phyloP scores from a whole-genome alignment of 2,888 invertebrate species.

The Heliconius erato region DNA sequence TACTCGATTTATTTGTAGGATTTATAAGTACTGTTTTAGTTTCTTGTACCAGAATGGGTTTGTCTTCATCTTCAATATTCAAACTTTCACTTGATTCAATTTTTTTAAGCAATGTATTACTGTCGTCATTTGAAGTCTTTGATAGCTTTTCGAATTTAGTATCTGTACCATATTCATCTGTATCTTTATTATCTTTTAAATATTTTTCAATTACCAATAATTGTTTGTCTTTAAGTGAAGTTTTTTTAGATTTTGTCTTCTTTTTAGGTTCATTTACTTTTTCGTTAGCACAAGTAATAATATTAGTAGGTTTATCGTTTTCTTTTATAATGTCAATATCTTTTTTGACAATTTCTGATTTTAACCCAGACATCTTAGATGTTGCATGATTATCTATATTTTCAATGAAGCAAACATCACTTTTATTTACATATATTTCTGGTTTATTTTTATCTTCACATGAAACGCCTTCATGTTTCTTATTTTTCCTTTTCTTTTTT shows the following conservation, averaged over 20 bases:
- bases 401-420: conserved; percentile 23
- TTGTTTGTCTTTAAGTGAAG: conserved; percentile 24
- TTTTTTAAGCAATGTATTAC: conserved; percentile 67
- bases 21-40: background rate
- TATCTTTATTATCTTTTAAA: conserved; percentile 11
- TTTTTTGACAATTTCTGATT: background rate
- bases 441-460: conserved; percentile 44
- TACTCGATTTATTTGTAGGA: background rate
- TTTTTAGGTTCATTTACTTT: conserved; percentile 25
- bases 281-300: background rate
- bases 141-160: conserved; percentile 68
- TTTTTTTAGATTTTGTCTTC: conserved; percentile 40
- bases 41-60: conserved; percentile 37
- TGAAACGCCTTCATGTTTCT: conserved; percentile 59
- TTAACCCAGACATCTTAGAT: background rate
- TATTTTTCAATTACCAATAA: background rate
- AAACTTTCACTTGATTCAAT: conserved; percentile 64
- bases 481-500: conserved; percentile 68
- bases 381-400: background rate
- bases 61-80: conserved; percentile 58
- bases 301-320: conserved; percentile 2
- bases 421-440: conserved; percentile 13
- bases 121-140: conserved; percentile 63
- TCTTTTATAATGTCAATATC: background rate
- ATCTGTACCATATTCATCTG: conserved; percentile 56